These are phyloP conservation scores for Crax fasciolata DNA, from an alignment of 2,797 vertebrate genomes.

Conservation along the genomic window DNA sequence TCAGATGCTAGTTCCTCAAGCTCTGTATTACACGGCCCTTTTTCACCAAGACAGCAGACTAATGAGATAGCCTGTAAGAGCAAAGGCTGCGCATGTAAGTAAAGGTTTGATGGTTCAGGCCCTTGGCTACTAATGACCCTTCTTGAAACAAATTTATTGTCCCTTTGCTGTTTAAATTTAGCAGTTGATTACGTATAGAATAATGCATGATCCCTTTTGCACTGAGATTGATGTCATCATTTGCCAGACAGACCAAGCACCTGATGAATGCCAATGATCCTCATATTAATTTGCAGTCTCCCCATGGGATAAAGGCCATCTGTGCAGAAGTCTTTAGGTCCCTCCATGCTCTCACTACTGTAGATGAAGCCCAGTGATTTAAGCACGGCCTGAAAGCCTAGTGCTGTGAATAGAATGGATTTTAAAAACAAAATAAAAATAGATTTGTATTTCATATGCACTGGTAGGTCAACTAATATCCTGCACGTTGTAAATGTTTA, in stretches of 20 bases:
- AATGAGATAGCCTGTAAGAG: neutral
- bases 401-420: neutral
- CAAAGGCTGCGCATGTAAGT: neutral
- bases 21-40: neutral
- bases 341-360: neutral
- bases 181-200: constrained; percentile 50
- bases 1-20: neutral
- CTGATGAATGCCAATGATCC: constrained; percentile 44
- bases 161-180: constrained; percentile 49
- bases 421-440: neutral
- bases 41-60: neutral
- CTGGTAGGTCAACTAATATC: neutral
- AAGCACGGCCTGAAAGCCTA: neutral
- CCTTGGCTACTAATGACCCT: constrained; percentile 17
- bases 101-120: neutral
- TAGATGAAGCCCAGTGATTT: neutral
- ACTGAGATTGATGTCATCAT: constrained; percentile 35
- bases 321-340: neutral
- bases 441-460: neutral
- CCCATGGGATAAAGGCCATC: neutral
- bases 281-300: neutral
- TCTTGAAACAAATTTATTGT: constrained; percentile 26
- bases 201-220: constrained; percentile 51
- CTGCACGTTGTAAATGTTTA: neutral
- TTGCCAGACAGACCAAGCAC: constrained; percentile 39